phyloP scores from a whole-genome alignment of 2,888 invertebrate species.

The Myopa tessellatipennis region DNA sequence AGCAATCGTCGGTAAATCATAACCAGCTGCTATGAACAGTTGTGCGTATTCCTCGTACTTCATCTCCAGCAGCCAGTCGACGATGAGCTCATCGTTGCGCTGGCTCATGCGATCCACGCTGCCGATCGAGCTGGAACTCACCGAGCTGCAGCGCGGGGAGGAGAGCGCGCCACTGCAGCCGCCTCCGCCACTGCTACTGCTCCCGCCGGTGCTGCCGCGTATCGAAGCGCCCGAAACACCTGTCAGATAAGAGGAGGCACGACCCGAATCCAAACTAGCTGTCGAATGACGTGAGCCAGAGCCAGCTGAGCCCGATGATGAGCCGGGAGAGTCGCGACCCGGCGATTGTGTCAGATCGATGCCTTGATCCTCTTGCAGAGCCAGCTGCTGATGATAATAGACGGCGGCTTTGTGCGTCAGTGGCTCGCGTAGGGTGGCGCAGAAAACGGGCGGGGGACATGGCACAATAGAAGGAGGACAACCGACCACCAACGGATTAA shows the following conservation, averaged over 20 bases:
- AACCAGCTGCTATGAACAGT: conserved; percentile 93
- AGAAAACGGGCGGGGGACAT: conserved; percentile 77
- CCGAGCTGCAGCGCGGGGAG: conserved; percentile 76
- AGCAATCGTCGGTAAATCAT: conserved; percentile 98
- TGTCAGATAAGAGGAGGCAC: conserved; percentile 83
- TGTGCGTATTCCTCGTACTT: conserved; percentile 95
- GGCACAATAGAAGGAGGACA: conserved; percentile 59
- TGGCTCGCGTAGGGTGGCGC: conserved; percentile 72
- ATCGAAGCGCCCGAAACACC: conserved; percentile 66
- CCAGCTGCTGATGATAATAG: conserved; percentile 84
- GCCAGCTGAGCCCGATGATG: conserved; percentile 87
- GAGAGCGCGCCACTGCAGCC: conserved; percentile 68
- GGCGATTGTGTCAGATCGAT: conserved; percentile 92
- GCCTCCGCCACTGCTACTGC: conserved; percentile 53
- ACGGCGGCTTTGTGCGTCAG: conserved; percentile 82
- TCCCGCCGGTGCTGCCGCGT: conserved; percentile 59
- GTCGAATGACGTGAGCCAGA: conserved; percentile 91
- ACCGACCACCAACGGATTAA: conserved; percentile 48
- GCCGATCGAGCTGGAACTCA: conserved; percentile 83
- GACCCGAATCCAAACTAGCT: conserved; percentile 87
- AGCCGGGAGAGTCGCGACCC: conserved; percentile 92
- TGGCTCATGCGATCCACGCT: conserved; percentile 76
- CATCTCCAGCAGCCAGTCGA: conserved; percentile 92
- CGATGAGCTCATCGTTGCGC: conserved; percentile 90
- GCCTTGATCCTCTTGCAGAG: conserved; percentile 87